Evolutionary conservation across 1,140 invertebrate genomes (phyloP), one percentile per base, ranked within the genome.

Genomic region (Drosophila carrolli): DNA sequence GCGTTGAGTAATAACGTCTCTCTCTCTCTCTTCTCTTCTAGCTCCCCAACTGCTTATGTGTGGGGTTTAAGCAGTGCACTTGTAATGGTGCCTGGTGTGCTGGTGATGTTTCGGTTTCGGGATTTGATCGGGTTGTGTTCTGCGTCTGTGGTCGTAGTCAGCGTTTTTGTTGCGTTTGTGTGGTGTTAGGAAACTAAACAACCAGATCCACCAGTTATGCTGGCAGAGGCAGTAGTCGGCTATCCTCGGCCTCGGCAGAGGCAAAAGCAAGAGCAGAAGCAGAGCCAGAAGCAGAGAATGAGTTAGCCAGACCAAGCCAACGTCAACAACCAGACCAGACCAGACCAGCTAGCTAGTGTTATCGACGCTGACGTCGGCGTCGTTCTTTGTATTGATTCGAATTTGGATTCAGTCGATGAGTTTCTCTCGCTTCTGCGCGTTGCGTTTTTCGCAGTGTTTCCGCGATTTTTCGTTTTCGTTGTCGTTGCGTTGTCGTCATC

Each of bases 381-480:
- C 54, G 74, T 84, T 85, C 73, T 86, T 78, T 80, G 79, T 78
- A 80, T 82, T 78, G 79, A 91, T 86, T 85, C 78, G 53, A 76
- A 89, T 85, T 84, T 74, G 57, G 83, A 88, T 82, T 90, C 90
- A 91, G 85, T 91, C 90, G 86, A 85, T 86, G 82, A 91, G 86
- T 88, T 91, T 91, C 90, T 91, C 90, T 91, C 82, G 90, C 77
- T 91, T 91, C 85, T 86, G 90, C 90, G 90, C 90, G 90, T 91
- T 91, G 83, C 82, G 82, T 86, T 83, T 82, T 88, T 86, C 82
- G 83, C 82, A 88, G 70, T 88, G 82, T 86, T 86, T 86, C 83
- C 83, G 83, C 83, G 83, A 83, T 88, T 88, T 86, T 88, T 77
- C 75, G 67, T 86, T 83, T 88, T 77, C 75, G 67, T 86, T 83